phyloP scores from a whole-genome alignment of 2,888 invertebrate genomes.

The Cephus rjabovi region DNA sequence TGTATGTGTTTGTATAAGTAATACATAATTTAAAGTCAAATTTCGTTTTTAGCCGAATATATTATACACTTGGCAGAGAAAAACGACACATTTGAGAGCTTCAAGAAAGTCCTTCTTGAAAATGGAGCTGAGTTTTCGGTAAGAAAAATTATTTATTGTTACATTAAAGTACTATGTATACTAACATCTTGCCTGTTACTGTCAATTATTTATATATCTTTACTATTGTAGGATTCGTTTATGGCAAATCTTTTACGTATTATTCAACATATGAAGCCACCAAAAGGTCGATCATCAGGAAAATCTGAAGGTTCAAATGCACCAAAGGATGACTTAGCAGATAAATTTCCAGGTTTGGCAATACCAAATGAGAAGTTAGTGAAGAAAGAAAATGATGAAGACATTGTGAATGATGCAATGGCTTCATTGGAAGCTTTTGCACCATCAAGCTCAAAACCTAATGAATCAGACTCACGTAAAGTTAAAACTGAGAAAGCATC shows the following conservation, averaged over 20 bases:
- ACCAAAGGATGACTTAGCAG: slow-evolving; percentile 72
- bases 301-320: slow-evolving; percentile 38
- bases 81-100: slow-evolving; percentile 85
- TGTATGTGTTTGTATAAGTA: slow-evolving; percentile 7
- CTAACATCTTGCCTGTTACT: background rate
- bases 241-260: slow-evolving; percentile 92
- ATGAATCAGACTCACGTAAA: slow-evolving; percentile 28
- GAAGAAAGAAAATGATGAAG: slow-evolving; percentile 53
- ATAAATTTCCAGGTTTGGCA: slow-evolving; percentile 84
- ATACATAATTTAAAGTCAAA: slow-evolving; percentile 5
- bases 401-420: slow-evolving; percentile 84
- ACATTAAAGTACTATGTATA: background rate
- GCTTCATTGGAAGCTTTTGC: slow-evolving; percentile 87
- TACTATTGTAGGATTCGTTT: slow-evolving; percentile 81
- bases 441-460: slow-evolving; percentile 70
- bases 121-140: slow-evolving; percentile 96
- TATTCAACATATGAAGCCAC: slow-evolving; percentile 94
- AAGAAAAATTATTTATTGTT: slow-evolving; percentile 39
- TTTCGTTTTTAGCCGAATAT: slow-evolving; percentile 82
- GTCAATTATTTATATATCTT: slow-evolving; percentile 12
- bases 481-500: slow-evolving; percentile 45
- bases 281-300: slow-evolving; percentile 42
- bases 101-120: slow-evolving; percentile 87
- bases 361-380: slow-evolving; percentile 78
- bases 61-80: slow-evolving; percentile 94